phyloP scores from a whole-genome alignment of 2,113 vertebrate species.

The Pelusios castaneus region DNA sequence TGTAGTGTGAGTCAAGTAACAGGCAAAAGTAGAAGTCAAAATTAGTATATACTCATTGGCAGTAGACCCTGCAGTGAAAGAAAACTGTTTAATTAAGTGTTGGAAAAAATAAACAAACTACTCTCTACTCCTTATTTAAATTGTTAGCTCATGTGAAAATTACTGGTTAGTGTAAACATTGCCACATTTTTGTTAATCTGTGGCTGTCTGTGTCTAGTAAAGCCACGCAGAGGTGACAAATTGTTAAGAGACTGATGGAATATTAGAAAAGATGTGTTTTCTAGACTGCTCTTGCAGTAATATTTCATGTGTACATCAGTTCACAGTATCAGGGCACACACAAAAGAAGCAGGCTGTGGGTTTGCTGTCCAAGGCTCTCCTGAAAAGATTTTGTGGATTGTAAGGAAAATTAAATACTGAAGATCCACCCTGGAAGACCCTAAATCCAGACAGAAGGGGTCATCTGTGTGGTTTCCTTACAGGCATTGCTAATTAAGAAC shows the following conservation, averaged over 20 bases:
- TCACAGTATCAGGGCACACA: not conserved
- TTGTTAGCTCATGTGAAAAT: not conserved
- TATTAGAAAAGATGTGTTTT: not conserved
- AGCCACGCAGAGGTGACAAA: not conserved
- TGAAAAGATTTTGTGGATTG: not conserved
- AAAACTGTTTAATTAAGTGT: not conserved
- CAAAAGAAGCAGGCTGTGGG: not conserved
- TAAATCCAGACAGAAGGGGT: not conserved
- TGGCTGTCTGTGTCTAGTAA: not conserved
- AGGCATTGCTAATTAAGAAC: not conserved
- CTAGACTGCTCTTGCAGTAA: not conserved
- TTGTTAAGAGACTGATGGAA: not conserved
- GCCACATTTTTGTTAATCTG: accelerated
- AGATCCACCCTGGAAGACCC: not conserved
- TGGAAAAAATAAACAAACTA: not conserved
- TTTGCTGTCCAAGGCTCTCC: not conserved
- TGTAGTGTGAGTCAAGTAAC: not conserved
- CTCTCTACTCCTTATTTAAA: not conserved
- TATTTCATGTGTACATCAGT: not conserved
- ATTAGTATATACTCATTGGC: not conserved
- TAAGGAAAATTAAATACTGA: not conserved
- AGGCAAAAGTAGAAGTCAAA: not conserved
- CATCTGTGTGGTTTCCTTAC: not conserved
- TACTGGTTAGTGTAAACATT: not conserved
- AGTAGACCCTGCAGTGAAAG: not conserved